Base-by-base conservation (phyloP, 37 sponge, comb jelly and placozoan species). In the Hormiphora californensis region DNA sequence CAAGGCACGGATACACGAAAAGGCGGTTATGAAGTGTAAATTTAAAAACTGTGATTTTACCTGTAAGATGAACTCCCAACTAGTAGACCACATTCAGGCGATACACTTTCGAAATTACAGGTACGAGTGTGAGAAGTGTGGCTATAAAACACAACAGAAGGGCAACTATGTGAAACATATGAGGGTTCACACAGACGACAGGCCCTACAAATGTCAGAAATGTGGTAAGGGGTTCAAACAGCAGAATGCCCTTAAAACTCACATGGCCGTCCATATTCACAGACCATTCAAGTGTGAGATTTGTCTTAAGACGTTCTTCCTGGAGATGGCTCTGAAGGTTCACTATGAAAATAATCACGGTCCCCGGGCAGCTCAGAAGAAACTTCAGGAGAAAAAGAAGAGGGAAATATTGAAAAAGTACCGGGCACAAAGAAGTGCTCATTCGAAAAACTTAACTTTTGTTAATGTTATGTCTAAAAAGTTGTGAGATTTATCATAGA, bases 221-320 rank as follows among this genome's bases (percentile, higher is more conserved):
- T 88, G 88, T 33, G 81, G 88, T 21, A 68, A 88, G 54, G 88
- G 35, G 36, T 88, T 88, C 57, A 36, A 35, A n/a, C 73, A 88
- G 51, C 54, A 39, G 49, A 69, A 88, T 40, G 57, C 69, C 40
- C 55, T 68, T 35, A 54, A 30, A 27, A 69, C 44, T 1, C 88
- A 88, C 78, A 43, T 46, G 5, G 35, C 40, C 21, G 46, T 73
- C 1, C 81, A 73, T 19, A 0, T 73, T 25, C 46, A 73, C 23
- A 43, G 81, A 1, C 44, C 81, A 4, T 46, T 43, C 46, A 73
- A 73, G 81, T 73, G 81, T 21, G 81, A 73, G 44, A 73, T 73
- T 3, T 73, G 81, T 21, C 38, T 73, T n/a, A 73, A 73, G 25
- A 73, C 81, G 3, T 73, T 73, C 38, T 73, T 43, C 43, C 23